Evolutionary conservation across 2,113 vertebrate species (phyloP).

Genomic region (Silurus asotus): DNA sequence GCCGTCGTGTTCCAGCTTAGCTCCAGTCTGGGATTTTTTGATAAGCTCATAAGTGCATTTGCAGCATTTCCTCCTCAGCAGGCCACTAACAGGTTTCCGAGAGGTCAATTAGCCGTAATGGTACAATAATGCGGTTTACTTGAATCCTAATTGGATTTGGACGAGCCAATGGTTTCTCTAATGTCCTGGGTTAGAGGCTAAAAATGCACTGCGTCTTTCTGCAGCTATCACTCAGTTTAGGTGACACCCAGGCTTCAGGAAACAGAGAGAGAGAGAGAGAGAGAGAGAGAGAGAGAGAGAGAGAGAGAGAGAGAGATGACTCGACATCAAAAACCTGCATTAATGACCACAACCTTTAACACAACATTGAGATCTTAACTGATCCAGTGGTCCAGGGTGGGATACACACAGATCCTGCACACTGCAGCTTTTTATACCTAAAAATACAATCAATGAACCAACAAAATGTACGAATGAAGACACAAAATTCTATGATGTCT

Average conservation of each 20-base stretch:
- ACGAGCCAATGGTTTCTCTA: constrained; percentile 66
- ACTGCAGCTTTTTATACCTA: not conserved
- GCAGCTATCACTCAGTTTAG: constrained; percentile 59
- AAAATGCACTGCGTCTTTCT: constrained; percentile 65
- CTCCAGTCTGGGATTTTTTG: constrained; percentile 51
- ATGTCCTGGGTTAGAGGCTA: constrained; percentile 64
- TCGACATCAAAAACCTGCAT: constrained; percentile 38
- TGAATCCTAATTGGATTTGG: constrained; percentile 69
- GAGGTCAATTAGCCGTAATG: constrained; percentile 77
- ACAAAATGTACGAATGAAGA: not conserved
- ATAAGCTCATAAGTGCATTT: constrained; percentile 67
- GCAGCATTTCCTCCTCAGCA: constrained; percentile 65
- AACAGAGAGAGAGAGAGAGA: not conserved
- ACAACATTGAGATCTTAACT: not conserved
- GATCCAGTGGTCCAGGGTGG: no score
- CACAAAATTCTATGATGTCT: no score
- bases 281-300: not conserved
- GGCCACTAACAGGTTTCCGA: constrained; percentile 75
- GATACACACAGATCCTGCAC: not conserved
- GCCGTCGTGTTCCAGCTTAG: constrained; percentile 47
- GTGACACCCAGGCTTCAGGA: constrained; percentile 35
- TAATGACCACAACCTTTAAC: constrained; percentile 1
- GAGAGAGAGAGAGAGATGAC: constrained; percentile 19
- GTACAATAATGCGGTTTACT: constrained; percentile 73
- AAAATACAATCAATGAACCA: not conserved